These are phyloP conservation scores for Steinernema hermaphroditum DNA, from an alignment of 2,888 invertebrate species.

Conservation along the genomic window DNA sequence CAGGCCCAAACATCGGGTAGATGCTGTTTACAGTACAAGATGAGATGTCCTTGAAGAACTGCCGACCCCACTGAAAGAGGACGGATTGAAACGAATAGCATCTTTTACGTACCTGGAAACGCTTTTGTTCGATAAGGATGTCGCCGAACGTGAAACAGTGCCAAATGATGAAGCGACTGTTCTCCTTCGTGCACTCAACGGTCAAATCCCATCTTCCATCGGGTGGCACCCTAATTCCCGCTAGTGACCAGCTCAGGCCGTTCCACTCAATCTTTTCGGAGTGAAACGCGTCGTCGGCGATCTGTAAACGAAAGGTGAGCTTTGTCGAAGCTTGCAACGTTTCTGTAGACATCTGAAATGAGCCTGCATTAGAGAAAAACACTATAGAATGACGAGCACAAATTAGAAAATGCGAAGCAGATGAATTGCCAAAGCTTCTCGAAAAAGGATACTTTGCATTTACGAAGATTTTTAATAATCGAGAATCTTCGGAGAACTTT, in stretches of 20 bases:
- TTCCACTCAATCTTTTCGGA: not conserved
- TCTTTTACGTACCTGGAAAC: not conserved
- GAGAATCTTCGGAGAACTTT: too few species aligned
- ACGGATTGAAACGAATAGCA: not conserved
- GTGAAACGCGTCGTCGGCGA: not conserved
- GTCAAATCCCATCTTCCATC: not conserved
- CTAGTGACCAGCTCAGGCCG: not conserved
- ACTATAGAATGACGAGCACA: too few species aligned
- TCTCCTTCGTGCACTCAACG: not conserved
- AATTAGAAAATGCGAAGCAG: too few species aligned
- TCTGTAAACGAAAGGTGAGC: not conserved
- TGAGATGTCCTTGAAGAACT: not conserved
- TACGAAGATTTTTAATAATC: too few species aligned
- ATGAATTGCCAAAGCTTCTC: too few species aligned
- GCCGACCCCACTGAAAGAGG: not conserved
- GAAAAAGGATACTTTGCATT: too few species aligned
- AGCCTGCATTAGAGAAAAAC: too few species aligned
- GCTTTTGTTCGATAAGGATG: not conserved
- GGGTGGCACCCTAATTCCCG: not conserved
- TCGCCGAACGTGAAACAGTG: not conserved
- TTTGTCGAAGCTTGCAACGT: not conserved
- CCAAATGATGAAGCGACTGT: not conserved
- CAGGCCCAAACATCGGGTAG: not conserved
- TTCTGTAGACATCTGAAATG: too few species aligned
- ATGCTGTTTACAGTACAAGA: not conserved